Evolutionary conservation across 2,113 vertebrate genomes (phyloP), one percentile per base, ranked within the genome.

Genomic region (Uria lomvia): DNA sequence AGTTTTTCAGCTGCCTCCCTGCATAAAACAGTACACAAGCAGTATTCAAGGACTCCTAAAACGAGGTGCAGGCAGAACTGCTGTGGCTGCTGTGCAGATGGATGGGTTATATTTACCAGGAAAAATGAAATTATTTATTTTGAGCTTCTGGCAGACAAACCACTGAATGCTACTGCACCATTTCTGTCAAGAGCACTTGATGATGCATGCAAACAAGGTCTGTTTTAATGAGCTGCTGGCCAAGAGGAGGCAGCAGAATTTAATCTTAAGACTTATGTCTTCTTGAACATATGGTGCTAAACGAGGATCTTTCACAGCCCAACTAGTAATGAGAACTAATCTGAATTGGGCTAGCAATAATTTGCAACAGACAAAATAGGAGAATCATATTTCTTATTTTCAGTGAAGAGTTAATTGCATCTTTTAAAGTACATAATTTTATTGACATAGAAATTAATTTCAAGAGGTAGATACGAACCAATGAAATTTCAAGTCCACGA

Each of bases 261-360:
- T 90, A 86, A 80, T 86, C 67, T 77, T 75, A 92, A 91, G 38
- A 60, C 50, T 76, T 87, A 90, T 10, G 36, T 75, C 38, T 49
- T 80, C 68, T 73, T 92, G 55, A 94, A 50, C 88, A 92, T 66
- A 94, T 66, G 78, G 71, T 77, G 74, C 29, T 85, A 82, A 93
- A 91, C 0, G 4, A 86, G 19, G 43, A 49, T 79, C 59, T 93
- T 86, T 93, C 40, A 82, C 50, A 86, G 81, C 29, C 55, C 82
- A 80, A 1, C 36, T 58, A 93, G 53, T 73, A 86, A 92, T 66
- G 66, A 76, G 32, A 72, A 62, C 12, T 88, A 83, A 92, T 80
- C 34, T 86, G n/a, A 76, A 86, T 62, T 80, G 17, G n/a, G 36
- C 36, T 79, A 93, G 14, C 27, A 65, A 16, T 65, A 95, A 86